Evolutionary conservation across 2,888 invertebrate genomes (phyloP), one percentile per base, ranked within the genome.

Genomic region (Anarsia innoxiella): DNA sequence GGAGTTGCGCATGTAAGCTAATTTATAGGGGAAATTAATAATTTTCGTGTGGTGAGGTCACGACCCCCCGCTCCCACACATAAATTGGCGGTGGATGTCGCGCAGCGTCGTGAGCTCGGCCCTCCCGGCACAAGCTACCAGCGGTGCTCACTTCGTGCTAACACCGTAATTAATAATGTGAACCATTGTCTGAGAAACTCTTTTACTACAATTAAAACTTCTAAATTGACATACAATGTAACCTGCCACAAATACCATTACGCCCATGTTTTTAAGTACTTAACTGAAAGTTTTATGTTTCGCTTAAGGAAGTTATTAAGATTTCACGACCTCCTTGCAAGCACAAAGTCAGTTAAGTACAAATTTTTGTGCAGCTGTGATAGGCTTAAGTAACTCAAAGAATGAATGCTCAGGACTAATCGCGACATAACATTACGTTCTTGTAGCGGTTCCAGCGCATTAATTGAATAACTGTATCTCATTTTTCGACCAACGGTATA

Each of bases 1-100:
- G n/a, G n/a, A 36, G 40, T 37, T 37, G 36, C 35, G 37, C 41
- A 44, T 42, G 37, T 37, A 30, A 33, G 34, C 44, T 43, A 43
- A 51, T 54, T 48, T 63, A 65, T 62, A 57, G 58, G 50, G 56
- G 54, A 57, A 65, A 66, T 72, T 70, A 70, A 71, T 72, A 63
- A 72, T 70, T 66, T 67, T 67, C 66, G 60, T 69, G 67, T 66
- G 51, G 55, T 45, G 50, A 51, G 77, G 64, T 76, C 72, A 62
- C 58, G 70, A 70, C 66, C 70, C 50, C 48, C 41, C 60, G 68
- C 69, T 76, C 75, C 75, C 77, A 77, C 71, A 68, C 75, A 75
- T 76, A 75, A 77, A 75, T 77, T 65, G 60, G 55, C 49, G 45
- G 55, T 47, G 49, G 62, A 60, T 70, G 73, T 72, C 68, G 70